These are phyloP conservation scores for Mobula birostris DNA, from an alignment of 2,113 vertebrate species.

Conservation along the genomic window DNA sequence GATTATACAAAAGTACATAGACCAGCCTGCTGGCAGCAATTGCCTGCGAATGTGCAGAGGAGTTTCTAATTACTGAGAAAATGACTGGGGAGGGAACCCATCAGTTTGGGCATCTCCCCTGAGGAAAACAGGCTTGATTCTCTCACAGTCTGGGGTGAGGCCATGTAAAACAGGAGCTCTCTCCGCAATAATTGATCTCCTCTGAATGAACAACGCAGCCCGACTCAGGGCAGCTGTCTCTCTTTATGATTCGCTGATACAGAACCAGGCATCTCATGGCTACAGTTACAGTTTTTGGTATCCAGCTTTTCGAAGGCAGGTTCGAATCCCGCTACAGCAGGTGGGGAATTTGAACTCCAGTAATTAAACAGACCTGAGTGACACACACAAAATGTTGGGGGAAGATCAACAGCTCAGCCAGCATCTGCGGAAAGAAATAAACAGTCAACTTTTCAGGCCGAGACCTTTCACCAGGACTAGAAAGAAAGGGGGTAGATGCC, in stretches of 20 bases:
- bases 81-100: constrained; percentile 28
- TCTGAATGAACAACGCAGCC: not conserved
- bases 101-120: constrained; percentile 9
- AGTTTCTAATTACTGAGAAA: constrained; percentile 34
- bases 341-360: no score
- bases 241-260: not conserved
- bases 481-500: no score
- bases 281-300: no score
- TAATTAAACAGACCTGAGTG: not conserved
- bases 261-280: no score
- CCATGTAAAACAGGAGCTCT: not conserved
- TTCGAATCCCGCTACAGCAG: no score
- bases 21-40: not conserved
- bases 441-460: no score
- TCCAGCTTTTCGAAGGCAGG: no score
- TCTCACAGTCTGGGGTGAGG: not conserved
- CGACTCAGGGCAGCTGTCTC: not conserved
- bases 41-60: not conserved
- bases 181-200: constrained; percentile 17
- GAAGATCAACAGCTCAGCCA: no score
- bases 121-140: constrained; percentile 28
- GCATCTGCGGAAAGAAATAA: no score
- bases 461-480: no score
- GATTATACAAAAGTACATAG: constrained; percentile 5
- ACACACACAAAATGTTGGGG: not conserved